Evolutionary conservation across 2,797 vertebrate genomes (phyloP), one percentile per base, ranked within the genome.

Genomic region (Artibeus jamaicensis): DNA sequence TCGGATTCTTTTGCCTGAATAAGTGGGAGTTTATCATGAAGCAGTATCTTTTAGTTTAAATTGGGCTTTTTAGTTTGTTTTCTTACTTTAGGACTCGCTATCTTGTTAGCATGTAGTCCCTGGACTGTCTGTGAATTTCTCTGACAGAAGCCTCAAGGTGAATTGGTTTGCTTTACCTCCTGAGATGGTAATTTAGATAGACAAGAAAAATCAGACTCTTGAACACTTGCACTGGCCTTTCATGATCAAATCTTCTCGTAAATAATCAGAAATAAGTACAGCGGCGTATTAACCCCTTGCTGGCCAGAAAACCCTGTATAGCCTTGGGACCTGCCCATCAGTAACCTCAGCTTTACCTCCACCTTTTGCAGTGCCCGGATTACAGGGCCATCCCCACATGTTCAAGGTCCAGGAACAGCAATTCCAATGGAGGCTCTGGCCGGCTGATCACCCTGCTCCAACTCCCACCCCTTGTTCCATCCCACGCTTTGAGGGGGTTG

Each of bases 101-200:
- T 96, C 95, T 97, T 94, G 83, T 94, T 96, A 96, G 67, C 95
- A 85, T 93, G 92, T 94, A 70, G 67, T 71, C 91, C 83, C 86
- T 82, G 53, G 79, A 70, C 91, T 96, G 86, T 95, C 96, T 97
- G 62, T 16, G n/a, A 73, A 89, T 94, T 96, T 95, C 92, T 96
- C 26, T 97, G 95, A 97, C 95, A 97, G 95, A 97, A 97, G 91
- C 91, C 88, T 96, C 53, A 10, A 96, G 89, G 97, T 95, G 96
- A 98, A 97, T 97, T 97, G 97, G 92, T 95, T 97, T 95, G 59
- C 93, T 97, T 97, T 98, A 78, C 97, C 90, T 93, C 82, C 93
- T 55, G 89, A 97, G 97, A 97, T 97, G 87, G 97, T 97, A 97
- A 98, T 97, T 98, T 98, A 98, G 97, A 98, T 97, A 96, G 95